phyloP scores from a whole-genome alignment of 2,113 vertebrate genomes.

The Clupea harengus region DNA sequence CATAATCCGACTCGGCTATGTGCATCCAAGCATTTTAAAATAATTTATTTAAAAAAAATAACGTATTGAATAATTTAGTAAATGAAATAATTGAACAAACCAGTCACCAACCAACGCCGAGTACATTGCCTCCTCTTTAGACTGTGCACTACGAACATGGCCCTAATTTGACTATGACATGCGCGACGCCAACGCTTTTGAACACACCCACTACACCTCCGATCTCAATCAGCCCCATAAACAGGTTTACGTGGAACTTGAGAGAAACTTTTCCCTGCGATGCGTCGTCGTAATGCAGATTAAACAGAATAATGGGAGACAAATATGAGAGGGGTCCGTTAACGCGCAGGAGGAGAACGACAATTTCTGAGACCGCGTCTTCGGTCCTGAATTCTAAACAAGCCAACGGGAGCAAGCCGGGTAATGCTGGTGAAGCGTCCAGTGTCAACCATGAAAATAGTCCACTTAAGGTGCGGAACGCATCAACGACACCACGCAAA shows the following conservation, averaged over 20 bases:
- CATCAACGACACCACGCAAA: conserved; percentile 42
- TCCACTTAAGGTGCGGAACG: conserved; percentile 27
- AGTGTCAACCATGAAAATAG: conserved; percentile 28
- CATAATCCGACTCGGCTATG: too few relatives aligned
- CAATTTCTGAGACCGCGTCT: conserved; percentile 50
- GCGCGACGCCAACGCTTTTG: conserved; percentile 21
- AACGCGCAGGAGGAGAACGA: conserved; percentile 66
- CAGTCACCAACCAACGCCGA: background rate
- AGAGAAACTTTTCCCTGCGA: conserved; percentile 12
- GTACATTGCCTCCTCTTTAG: background rate
- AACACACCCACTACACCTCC: conserved; percentile 24
- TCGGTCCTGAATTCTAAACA: conserved; percentile 46
- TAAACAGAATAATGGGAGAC: conserved; percentile 66
- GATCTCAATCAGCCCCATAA: conserved; percentile 18
- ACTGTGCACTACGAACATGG: background rate
- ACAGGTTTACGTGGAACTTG: conserved; percentile 5
- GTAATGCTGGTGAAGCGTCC: conserved; percentile 39
- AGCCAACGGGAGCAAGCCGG: conserved; percentile 55
- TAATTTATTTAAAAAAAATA: too few relatives aligned
- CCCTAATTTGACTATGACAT: conserved; percentile 13
- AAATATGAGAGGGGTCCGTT: conserved; percentile 55
- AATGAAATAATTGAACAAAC: too few relatives aligned
- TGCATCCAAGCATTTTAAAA: too few relatives aligned
- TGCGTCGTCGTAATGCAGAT: conserved; percentile 12
- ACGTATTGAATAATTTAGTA: too few relatives aligned